Percentiles rank a stretch among this genome's conserved stretches.
Evolutionary conservation across 23 tunicate species (phyloP).

Genomic region (Ciona savignyi): DNA sequence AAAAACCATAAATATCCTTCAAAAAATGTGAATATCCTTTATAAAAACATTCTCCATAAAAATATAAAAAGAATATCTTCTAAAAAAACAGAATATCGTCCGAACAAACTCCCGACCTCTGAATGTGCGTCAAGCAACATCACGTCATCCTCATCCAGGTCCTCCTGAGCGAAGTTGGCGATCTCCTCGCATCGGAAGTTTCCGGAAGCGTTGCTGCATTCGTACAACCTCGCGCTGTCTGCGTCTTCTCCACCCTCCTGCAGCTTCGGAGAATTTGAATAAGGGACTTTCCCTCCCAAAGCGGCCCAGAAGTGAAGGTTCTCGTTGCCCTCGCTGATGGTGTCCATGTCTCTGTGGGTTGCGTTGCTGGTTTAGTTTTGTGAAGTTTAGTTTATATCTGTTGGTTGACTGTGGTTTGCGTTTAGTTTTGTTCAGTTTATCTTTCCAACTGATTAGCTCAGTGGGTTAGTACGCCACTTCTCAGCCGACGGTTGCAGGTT

Average conservation of each 20-base stretch:
- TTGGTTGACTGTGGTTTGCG: too few species aligned
- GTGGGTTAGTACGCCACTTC: too few species aligned
- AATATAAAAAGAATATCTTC: too few species aligned
- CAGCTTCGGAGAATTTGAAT: conserved; percentile 51
- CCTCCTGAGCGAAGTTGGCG: conserved; percentile 62
- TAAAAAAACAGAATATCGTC: too few species aligned
- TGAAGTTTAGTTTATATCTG: neutral
- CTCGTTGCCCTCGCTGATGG: conserved; percentile 82
- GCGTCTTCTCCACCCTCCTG: conserved; percentile 54
- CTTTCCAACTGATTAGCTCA: too few species aligned
- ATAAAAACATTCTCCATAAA: too few species aligned
- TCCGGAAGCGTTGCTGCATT: conserved; percentile 91
- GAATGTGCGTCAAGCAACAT: conserved; percentile 80
- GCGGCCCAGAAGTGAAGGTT: conserved; percentile 65
- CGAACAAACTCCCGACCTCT: conserved; percentile 33
- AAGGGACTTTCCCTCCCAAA: conserved; percentile 85
- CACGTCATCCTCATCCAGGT: conserved; percentile 96
- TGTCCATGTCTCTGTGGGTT: conserved; percentile 64
- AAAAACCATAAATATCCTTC: too few species aligned
- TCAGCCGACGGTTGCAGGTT: too few species aligned
- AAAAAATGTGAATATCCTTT: too few species aligned
- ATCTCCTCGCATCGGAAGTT: conserved; percentile 86
- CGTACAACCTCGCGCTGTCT: conserved; percentile 75
- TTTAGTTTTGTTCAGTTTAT: too few species aligned
- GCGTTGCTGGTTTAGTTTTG: neutral